phyloP scores from a whole-genome alignment of 2,113 vertebrate genomes.

The Sialia sialis region DNA sequence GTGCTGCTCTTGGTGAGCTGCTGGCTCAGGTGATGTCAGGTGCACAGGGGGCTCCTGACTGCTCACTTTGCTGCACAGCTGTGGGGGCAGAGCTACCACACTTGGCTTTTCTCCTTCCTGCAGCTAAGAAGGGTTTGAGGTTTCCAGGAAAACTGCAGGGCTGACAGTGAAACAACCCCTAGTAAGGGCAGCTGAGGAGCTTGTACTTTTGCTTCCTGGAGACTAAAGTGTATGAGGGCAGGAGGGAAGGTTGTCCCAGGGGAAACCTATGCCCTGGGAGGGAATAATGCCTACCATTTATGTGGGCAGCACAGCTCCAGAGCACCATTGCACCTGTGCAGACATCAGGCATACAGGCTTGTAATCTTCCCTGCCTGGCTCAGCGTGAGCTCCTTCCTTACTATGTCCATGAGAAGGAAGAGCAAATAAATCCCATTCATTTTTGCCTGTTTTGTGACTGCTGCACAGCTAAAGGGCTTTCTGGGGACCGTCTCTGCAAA shows the following conservation, averaged over 20 bases:
- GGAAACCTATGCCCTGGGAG: neutral
- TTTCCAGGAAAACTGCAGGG: neutral
- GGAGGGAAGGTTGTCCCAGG: neutral
- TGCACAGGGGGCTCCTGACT: fast-evolving
- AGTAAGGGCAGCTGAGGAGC: neutral
- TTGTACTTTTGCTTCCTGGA: neutral
- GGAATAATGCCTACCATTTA: neutral
- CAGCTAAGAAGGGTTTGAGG: neutral
- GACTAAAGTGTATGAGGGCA: neutral
- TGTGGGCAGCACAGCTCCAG: neutral
- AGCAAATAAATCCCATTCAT: neutral
- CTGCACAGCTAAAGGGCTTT: neutral
- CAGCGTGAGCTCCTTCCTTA: neutral
- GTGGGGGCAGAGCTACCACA: neutral
- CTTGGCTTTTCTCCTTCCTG: neutral
- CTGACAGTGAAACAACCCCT: neutral
- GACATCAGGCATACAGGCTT: neutral
- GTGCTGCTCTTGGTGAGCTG: neutral
- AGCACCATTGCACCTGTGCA: neutral
- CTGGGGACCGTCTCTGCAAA: neutral
- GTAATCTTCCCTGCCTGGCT: neutral
- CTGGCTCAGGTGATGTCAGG: neutral
- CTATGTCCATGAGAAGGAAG: neutral
- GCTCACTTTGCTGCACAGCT: fast-evolving
- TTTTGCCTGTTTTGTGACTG: neutral